Base-by-base conservation (phyloP, 1,140 invertebrate species). In the Aphis gossypii region DNA sequence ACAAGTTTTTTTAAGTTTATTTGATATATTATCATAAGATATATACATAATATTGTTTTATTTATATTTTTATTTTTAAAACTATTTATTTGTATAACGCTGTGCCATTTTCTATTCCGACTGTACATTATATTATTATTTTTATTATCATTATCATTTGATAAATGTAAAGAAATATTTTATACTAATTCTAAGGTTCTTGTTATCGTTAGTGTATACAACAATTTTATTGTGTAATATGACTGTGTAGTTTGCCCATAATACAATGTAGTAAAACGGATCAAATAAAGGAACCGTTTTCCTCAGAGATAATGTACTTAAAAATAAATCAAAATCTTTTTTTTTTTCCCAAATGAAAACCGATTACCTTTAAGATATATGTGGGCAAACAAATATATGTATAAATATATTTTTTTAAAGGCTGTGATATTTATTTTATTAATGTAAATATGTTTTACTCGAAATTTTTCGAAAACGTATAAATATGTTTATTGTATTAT, bases 401-500 rank as follows among this genome's bases (percentile, higher is more conserved):
- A 46, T 86, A 86, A 30, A 46, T 21, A 92, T 82, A 51, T 35
- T 89, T 86, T 83, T 56, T 92, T 84, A 38, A 84, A 93, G 92
- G 92, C 92, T 93, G 92, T 93, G 92, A 93, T 93, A 93, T 93
- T 93, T 93, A 84, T 93, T 93, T 84, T 30, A 41, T 93, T 51
- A 38, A 23, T 93, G 92, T 93, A 93, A 56, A 93, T 93, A 93
- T 38, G 35, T 38, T 93, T 86, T 93, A 51, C 25, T 41, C 23
- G 20, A 92, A 82, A 48, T 48, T 48, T 51, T 92, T 48, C 11
- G n/a, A 84, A 84, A 38, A 44, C 35, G 56, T 84, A 35, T 82
- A 51, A n/a, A 25, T 56, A 90, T 48, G 7, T 88, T 35, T 90
- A 88, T 23, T 84, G 30, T 87, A 51, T n/a, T 88, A 51, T 60